These are phyloP conservation scores for Nudaria mundana DNA, from an alignment of 2,888 invertebrate genomes.

Conservation along the genomic window DNA sequence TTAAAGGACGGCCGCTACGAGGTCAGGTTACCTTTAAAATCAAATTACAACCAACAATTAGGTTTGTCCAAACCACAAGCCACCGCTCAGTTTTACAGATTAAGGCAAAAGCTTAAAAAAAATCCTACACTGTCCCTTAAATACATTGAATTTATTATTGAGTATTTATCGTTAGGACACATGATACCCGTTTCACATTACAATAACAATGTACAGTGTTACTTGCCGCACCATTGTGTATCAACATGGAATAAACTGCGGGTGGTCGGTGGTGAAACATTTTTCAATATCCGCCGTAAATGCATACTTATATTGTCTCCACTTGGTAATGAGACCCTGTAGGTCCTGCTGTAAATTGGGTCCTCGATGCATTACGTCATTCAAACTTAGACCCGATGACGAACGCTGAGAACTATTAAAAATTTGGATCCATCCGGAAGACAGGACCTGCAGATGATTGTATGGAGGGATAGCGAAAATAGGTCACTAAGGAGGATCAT, in stretches of 20 bases:
- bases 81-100: neutral
- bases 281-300: slow-evolving; percentile 16
- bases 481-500: neutral
- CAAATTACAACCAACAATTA: neutral
- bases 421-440: slow-evolving; percentile 5
- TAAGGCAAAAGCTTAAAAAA: neutral
- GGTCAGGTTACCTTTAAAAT: slow-evolving; percentile 1
- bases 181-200: neutral
- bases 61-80: slow-evolving; percentile 2
- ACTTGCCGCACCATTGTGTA: slow-evolving; percentile 4
- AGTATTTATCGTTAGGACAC: neutral
- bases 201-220: neutral
- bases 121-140: neutral
- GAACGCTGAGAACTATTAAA: slow-evolving; percentile 1
- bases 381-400: neutral
- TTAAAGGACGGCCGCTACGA: neutral
- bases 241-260: slow-evolving; percentile 1
- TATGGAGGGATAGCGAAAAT: slow-evolving; percentile 2
- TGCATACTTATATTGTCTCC: slow-evolving; percentile 13
- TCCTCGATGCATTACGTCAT: slow-evolving; percentile 10
- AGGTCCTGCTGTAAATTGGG: slow-evolving; percentile 20
- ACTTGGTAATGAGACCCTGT: slow-evolving; percentile 11
- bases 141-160: slow-evolving; percentile 2
- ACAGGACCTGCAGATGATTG: slow-evolving; percentile 4
- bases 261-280: slow-evolving; percentile 12